Base-by-base conservation (phyloP, 2,888 invertebrate genomes). In the Caenorhabditis sp. region DNA sequence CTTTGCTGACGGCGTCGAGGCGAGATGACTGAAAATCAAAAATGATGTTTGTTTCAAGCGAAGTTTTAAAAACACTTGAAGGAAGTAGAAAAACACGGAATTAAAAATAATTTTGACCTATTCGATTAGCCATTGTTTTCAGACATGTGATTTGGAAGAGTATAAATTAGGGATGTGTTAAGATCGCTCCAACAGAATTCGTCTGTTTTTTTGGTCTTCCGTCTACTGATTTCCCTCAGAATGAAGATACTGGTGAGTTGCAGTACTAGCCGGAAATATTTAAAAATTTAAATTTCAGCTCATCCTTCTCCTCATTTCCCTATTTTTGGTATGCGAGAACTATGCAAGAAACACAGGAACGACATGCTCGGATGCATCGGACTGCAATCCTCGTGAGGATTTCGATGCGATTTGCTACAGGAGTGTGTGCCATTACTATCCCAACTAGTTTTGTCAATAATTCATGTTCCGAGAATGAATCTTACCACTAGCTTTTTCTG, bases 341-440 rank as follows among this genome's bases (percentile, higher is more conserved):
- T 38, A 26, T n/a, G 59, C 76, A 19, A 44, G 51, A 47, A 47
- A n/a, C 8, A 76, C 68, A 24, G 76, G 76, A 38, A 26, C 35
- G 5, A 49, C 47, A 8, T 76, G 76, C 41, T 16, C 12, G 1
- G 51, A 61, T 49, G 14, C 47, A 3, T 49, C 41, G 2, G 68
- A 76, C 14, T 76, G 76, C 41, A 12, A 0, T 14, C 68, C 76
- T 7, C 76, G 68, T 22, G 68, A 76, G 47, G 76, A 76, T 41
- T 76, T 69, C 41, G 68, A 76, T 49, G 41, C 68, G 1, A 69
- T 76, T 49, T 76, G 76, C 14, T 76, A 76, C 41, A 58, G 47
- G 22, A 61, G 22, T 22, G 61, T 76, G 4, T 76, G 76, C n/a
- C 76, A 76, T 16, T 76, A 76, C 22, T 76, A 76, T 24, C 76